These are phyloP conservation scores for Liasis olivaceus DNA, from an alignment of 2,797 vertebrate genomes.

Conservation along the genomic window DNA sequence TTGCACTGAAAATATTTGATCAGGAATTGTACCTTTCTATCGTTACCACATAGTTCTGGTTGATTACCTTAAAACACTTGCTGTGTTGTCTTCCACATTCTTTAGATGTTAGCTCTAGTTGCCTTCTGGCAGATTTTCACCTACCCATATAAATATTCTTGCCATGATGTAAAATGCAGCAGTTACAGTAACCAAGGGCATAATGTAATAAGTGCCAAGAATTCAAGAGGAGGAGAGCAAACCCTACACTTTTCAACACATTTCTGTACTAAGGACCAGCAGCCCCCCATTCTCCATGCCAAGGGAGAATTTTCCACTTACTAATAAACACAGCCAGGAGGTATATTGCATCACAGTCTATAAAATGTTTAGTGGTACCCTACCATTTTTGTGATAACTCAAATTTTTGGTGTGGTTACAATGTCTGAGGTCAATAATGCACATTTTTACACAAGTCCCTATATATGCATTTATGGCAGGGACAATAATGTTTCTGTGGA, in stretches of 20 bases:
- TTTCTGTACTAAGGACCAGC: conserved; percentile 8
- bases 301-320: conserved; percentile 29
- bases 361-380: conserved; percentile 52
- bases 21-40: not conserved
- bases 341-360: conserved; percentile 47
- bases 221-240: not conserved
- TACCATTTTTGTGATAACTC: conserved; percentile 56
- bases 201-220: not conserved
- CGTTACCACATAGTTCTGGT: not conserved
- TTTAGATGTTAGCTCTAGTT: not conserved
- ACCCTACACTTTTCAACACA: conserved; percentile 27
- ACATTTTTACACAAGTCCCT: conserved; percentile 54
- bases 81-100: not conserved
- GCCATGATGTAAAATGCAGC: not conserved
- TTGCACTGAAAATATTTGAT: not conserved
- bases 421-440: conserved; percentile 58
- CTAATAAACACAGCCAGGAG: conserved; percentile 55
- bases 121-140: not conserved
- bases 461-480: conserved; percentile 58
- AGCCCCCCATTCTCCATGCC: conserved; percentile 14
- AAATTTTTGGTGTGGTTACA: conserved; percentile 51
- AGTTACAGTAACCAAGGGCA: not conserved
- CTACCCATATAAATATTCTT: conserved; percentile 5
- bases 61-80: not conserved
- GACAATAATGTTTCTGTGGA: conserved; percentile 21